Evolutionary conservation across 2,888 invertebrate genomes (phyloP).

Genomic region (Cylloceria caligata): DNA sequence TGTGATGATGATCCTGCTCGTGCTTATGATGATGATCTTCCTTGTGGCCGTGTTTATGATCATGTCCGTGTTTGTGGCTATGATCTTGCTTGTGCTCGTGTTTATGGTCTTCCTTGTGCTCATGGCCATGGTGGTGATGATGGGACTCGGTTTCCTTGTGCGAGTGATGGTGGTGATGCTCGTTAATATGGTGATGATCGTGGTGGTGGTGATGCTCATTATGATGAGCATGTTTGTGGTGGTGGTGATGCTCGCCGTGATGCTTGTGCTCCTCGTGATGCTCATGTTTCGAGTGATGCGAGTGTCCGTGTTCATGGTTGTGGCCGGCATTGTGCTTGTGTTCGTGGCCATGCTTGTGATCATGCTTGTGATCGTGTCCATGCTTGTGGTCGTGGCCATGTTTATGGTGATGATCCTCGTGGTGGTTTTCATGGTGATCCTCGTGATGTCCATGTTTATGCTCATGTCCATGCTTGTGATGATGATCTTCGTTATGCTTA

Average conservation of each 20-base stretch:
- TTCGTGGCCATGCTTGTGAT: conserved; percentile 70
- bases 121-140: conserved; percentile 79
- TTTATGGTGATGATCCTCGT: conserved; percentile 64
- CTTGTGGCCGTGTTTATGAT: conserved; percentile 75
- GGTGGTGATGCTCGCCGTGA: conserved; percentile 77
- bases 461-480: conserved; percentile 71
- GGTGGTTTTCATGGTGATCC: conserved; percentile 67
- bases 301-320: conserved; percentile 71
- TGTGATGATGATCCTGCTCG: conserved; percentile 72
- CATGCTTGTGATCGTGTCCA: conserved; percentile 68
- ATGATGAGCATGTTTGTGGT: conserved; percentile 78
- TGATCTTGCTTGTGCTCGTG: conserved; percentile 79
- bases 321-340: conserved; percentile 73
- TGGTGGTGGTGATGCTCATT: conserved; percentile 80
- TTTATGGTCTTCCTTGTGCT: conserved; percentile 79
- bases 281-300: conserved; percentile 74
- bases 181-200: conserved; percentile 79
- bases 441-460: conserved; percentile 73
- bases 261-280: conserved; percentile 77
- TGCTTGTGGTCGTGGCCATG: conserved; percentile 73
- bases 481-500: conserved; percentile 75
- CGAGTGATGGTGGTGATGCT: conserved; percentile 79
- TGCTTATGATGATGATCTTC: conserved; percentile 71
- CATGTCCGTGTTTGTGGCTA: conserved; percentile 78
- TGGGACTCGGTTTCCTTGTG: conserved; percentile 79